Percentiles rank a stretch among this genome's conserved stretches.
Evolutionary conservation across 2,888 invertebrate genomes (phyloP).

Genomic region (Conchocele bisecta): DNA sequence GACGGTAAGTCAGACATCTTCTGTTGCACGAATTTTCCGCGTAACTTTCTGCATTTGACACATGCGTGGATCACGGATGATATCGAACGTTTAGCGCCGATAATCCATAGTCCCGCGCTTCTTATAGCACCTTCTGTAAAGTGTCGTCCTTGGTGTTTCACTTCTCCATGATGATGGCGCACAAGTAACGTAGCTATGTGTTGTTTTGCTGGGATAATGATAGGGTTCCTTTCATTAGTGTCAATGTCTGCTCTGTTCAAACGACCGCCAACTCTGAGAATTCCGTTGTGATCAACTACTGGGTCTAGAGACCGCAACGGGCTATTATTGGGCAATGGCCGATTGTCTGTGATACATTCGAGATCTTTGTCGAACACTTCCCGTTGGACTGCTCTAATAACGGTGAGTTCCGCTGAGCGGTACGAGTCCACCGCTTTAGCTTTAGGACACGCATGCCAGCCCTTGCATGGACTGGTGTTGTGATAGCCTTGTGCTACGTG

Average conservation of each 20-base stretch:
- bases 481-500: not conserved
- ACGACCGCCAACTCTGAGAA: slow-evolving; percentile 32
- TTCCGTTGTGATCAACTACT: slow-evolving; percentile 11
- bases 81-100: slow-evolving; percentile 26
- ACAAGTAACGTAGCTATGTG: slow-evolving; percentile 37
- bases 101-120: slow-evolving; percentile 42
- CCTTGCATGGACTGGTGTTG: slow-evolving; percentile 16
- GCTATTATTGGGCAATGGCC: slow-evolving; percentile 16
- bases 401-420: slow-evolving; percentile 4
- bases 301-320: slow-evolving; percentile 6
- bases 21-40: slow-evolving; percentile 17
- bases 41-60: slow-evolving; percentile 27
- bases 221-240: slow-evolving; percentile 25
- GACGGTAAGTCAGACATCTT: slow-evolving; percentile 55
- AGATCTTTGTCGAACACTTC: slow-evolving; percentile 15
- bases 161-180: slow-evolving; percentile 33
- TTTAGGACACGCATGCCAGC: slow-evolving; percentile 30
- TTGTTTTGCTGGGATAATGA: slow-evolving; percentile 32
- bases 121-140: slow-evolving; percentile 50
- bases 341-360: not conserved
- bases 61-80: slow-evolving; percentile 33
- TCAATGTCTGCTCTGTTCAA: not conserved
- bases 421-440: not conserved
- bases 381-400: slow-evolving; percentile 19
- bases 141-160: slow-evolving; percentile 47